phyloP scores from a whole-genome alignment of 2,888 invertebrate species.

The Nephrocerus scutellatus region DNA sequence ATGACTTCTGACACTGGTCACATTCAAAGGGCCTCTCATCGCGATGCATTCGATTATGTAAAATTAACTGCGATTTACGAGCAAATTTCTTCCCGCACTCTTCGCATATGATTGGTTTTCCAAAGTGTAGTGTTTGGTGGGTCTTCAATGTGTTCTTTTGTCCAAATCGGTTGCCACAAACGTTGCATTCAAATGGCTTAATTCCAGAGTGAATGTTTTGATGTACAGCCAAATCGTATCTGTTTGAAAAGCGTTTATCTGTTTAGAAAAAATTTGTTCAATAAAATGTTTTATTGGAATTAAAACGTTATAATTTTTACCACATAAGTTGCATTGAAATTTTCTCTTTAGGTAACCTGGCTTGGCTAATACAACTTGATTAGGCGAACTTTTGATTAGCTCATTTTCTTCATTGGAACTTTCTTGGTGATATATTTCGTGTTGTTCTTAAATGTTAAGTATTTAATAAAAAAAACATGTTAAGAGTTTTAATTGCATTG shows the following conservation, averaged over 20 bases:
- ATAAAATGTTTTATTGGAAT: too few relatives aligned
- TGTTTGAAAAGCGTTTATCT: constrained; percentile 7
- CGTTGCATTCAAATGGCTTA: constrained; percentile 18
- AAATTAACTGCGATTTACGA: constrained; percentile 19
- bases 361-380: too few relatives aligned
- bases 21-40: constrained; percentile 22
- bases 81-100: constrained; percentile 23
- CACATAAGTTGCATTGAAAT: constrained; percentile 6
- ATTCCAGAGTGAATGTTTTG: constrained; percentile 6
- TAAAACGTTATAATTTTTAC: background rate
- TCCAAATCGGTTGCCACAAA: constrained; percentile 20
- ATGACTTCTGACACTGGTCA: constrained; percentile 18
- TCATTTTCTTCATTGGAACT: too few relatives aligned
- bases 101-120: constrained; percentile 21
- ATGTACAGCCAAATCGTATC: constrained; percentile 3
- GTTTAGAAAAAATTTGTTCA: background rate
- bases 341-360: too few relatives aligned
- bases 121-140: constrained; percentile 20
- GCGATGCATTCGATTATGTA: constrained; percentile 22
- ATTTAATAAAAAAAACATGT: too few relatives aligned
- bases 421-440: background rate
- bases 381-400: too few relatives aligned
- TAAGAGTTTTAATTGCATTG: too few relatives aligned
- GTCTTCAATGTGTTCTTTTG: constrained; percentile 21
- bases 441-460: too few relatives aligned